A percentile compares a stretch with the other conserved stretches of the same genome.
phyloP scores from a whole-genome alignment of 2,113 vertebrate genomes.

The Toxostoma redivivum region DNA sequence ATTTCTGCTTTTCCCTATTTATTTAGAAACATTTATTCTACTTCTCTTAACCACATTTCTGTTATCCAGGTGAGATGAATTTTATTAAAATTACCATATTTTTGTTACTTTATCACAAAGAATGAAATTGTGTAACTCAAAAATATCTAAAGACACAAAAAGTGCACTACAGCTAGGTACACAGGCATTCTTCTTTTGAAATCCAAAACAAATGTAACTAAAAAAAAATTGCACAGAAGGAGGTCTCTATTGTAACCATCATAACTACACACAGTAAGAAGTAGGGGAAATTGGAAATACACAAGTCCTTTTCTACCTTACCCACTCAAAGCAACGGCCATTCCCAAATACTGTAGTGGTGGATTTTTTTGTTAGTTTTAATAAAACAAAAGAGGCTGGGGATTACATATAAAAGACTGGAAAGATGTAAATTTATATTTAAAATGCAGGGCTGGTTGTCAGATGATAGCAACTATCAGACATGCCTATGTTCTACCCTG shows the following conservation, averaged over 20 bases:
- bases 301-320: background rate
- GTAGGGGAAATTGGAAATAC: background rate
- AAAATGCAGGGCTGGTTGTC: background rate
- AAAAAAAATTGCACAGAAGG: background rate
- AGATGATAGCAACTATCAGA: background rate
- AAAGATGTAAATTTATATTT: background rate
- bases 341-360: background rate
- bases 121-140: background rate
- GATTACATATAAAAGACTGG: background rate
- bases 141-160: background rate
- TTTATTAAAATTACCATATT: background rate
- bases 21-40: background rate
- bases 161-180: background rate
- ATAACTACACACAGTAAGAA: background rate
- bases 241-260: background rate
- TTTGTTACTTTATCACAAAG: background rate
- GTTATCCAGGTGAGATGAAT: background rate
- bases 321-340: fast-evolving
- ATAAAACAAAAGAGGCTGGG: background rate
- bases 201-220: fast-evolving
- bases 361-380: background rate
- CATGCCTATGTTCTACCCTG: fast-evolving
- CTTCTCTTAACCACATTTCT: background rate
- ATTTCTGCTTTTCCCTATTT: background rate
- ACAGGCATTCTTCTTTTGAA: background rate